Evolutionary conservation across 1,140 invertebrate genomes (phyloP), one percentile per base, ranked within the genome.

Genomic region (Trichonephila inaurata): DNA sequence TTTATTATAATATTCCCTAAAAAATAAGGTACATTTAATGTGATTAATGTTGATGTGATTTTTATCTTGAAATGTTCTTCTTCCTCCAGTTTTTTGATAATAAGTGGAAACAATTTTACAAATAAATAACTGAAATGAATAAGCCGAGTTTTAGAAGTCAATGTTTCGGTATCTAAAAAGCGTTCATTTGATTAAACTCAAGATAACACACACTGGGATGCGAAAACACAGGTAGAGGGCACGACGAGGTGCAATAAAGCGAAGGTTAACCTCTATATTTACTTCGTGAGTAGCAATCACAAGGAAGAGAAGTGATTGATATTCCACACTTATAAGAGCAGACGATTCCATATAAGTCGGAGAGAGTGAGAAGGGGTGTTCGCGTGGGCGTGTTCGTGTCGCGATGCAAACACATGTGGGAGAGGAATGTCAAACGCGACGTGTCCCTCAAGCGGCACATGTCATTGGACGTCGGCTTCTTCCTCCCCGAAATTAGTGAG

Each of bases 401-500:
- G 72, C 28, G 72, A 77, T 85, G 82, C 58, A 7, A 40, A 24
- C n/a, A 24, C 85, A 64, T 87, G 85, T 87, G 85, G 85, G 85
- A 87, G 60, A 40, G 51, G 85, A 87, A 61, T 87, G 85, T 21
- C 60, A 62, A 40, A 51, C 82, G 28, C 28, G 82, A 83, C 82
- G 21, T 83, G 82, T 51, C 33, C 40, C 82, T 33, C 44, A 12
- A 51, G 51, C 51, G 51, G 51, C 51, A 51, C 51, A 51, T 51
- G 51, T 51, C 40, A n/a, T 83, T 51, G 33, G n/a, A 60, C 44
- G 60, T 66, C 85, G 18, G 19, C 85, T 87, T 87, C 85, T 60
- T 87, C 60, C 60, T 21, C 61, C 44, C 19, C 33, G 58, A 83
- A 83, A 44, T 83, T 83, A 40, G 82, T 87, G 85, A 60, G 85